Evolutionary conservation across 2,888 invertebrate genomes (phyloP), one percentile per base, ranked within the genome.

Genomic region (Cephus rjabovi): DNA sequence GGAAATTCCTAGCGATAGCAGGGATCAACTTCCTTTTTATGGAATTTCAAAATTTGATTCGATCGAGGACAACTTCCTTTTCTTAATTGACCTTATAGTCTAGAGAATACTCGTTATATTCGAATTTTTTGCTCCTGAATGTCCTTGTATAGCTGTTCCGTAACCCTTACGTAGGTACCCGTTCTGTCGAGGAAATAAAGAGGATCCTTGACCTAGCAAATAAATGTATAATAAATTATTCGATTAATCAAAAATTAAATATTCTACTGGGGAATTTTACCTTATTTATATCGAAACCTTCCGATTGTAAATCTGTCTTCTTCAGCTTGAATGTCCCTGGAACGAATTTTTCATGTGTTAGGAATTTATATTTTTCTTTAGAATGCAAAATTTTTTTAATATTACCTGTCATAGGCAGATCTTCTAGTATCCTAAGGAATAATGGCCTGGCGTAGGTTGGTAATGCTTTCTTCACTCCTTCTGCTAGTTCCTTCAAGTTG

Each of bases 321-420:
- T 97, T 97, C 85, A 99, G 91, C 92, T 99, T 99, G 91, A 97
- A 99, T 0, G 99, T 99, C 74, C 96, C 96, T 93, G 94, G 91
- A 88, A 70, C 11, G 4, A 76, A 70, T 68, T 37, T 31, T 75
- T 31, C n/a, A 68, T 33, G 12, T 69, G 34, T 15, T 33, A 68
- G 11, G 35, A 74, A 82, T 56, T 12, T 34, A 2, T 23, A 1
- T 9, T 15, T 30, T 34, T 12, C 73, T 15, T 9, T 23, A 12
- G 0, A 73, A 73, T 71, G 74, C 23, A 12, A 0, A 77, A 70
- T 77, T 74, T 34, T 1, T 30, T 11, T 23, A 34, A 30, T 68
- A 4, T 84, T 86, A 92, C 96, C 95, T 4, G 96, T 97, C 87
- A 96, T 93, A 79, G 98, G 97, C 76, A 98, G 94, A 83, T 95